phyloP scores from a whole-genome alignment of 2,888 invertebrate species.

The Melipona bicolor region DNA sequence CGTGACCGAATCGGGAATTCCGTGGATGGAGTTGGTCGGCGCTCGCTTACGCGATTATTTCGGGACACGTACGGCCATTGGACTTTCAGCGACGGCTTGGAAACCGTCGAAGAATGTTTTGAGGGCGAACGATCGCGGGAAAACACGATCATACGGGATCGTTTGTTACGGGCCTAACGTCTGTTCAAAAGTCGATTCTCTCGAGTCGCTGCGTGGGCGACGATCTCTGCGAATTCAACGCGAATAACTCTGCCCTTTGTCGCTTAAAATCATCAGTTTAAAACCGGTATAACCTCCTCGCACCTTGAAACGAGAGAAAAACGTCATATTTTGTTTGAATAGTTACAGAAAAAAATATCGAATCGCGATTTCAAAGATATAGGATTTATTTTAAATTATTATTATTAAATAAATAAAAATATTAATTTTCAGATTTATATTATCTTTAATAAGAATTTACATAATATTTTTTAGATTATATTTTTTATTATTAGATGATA shows the following conservation, averaged over 20 bases:
- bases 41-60: constrained; percentile 61
- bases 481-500: no score
- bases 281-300: no score
- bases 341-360: no score
- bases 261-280: background rate
- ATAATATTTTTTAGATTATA: no score
- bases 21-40: constrained; percentile 38
- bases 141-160: background rate
- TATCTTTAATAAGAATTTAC: no score
- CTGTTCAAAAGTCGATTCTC: background rate
- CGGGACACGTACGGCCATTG: constrained; percentile 60
- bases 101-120: constrained; percentile 57
- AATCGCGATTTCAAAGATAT: no score
- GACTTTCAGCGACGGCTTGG: constrained; percentile 54
- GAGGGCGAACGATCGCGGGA: constrained; percentile 15
- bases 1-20: constrained; percentile 64
- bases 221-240: background rate
- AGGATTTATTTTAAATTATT: no score
- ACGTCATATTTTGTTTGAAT: no score
- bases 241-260: background rate
- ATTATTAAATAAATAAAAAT: no score
- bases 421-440: no score
- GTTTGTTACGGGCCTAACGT: constrained; percentile 22
- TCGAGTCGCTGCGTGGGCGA: background rate
- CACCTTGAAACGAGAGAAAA: no score